Evolutionary conservation across 2,113 vertebrate genomes (phyloP).

Genomic region (Tyto alba): DNA sequence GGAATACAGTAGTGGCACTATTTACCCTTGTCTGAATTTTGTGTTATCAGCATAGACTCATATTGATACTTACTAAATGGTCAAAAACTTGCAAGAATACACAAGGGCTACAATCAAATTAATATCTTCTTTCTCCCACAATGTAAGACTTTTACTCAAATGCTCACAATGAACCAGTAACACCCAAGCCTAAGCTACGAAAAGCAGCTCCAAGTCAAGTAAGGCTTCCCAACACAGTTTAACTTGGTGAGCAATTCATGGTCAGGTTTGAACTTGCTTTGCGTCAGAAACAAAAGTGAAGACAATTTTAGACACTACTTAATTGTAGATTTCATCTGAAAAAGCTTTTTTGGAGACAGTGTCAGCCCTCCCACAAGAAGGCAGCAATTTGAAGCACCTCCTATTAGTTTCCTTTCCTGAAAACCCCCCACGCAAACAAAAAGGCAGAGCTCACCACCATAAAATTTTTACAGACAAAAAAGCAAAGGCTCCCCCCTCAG

Average conservation of each 20-base stretch:
- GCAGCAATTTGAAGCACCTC: background rate
- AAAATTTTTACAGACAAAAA: background rate
- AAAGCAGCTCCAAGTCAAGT: background rate
- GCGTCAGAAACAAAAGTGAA: background rate
- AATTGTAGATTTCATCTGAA: background rate
- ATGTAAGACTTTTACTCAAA: fast-evolving
- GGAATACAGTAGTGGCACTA: background rate
- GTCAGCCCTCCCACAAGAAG: background rate
- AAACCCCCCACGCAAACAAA: background rate
- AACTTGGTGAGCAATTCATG: background rate
- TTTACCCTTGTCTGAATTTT: background rate
- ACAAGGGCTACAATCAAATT: fast-evolving
- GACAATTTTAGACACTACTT: background rate
- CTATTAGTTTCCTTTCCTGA: background rate
- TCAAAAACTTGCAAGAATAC: background rate
- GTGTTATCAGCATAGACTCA: background rate
- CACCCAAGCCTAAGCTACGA: background rate
- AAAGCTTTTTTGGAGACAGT: background rate
- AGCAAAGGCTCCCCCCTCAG: background rate
- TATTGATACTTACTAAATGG: background rate
- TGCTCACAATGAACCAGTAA: background rate
- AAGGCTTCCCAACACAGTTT: background rate
- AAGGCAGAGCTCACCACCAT: background rate
- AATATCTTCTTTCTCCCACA: background rate
- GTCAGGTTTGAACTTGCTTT: background rate